These are phyloP conservation scores for Cardiocondyla obscurior DNA, from an alignment of 1,140 invertebrate species.

Conservation along the genomic window DNA sequence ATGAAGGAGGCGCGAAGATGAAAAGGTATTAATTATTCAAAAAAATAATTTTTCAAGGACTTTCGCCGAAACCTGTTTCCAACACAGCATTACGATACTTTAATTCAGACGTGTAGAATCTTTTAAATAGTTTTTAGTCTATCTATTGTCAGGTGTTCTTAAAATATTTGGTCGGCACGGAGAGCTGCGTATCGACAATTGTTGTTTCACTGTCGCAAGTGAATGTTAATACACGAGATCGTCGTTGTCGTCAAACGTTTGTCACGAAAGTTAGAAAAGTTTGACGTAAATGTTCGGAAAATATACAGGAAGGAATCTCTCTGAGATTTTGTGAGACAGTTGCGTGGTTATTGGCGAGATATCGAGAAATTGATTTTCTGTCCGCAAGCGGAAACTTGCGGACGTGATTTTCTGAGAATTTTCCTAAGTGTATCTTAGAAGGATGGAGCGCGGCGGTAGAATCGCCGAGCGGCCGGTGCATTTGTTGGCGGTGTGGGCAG, in stretches of 20 bases:
- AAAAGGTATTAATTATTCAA: slow-evolving; percentile 30
- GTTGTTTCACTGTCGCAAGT: background rate
- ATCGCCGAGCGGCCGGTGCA: slow-evolving; percentile 61
- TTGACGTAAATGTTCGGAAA: background rate
- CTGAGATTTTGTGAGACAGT: background rate
- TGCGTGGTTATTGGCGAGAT: background rate
- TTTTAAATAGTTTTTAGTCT: background rate
- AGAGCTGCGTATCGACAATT: background rate
- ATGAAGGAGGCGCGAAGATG: background rate
- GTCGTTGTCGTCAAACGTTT: background rate
- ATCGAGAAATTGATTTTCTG: background rate
- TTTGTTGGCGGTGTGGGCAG: slow-evolving; percentile 75
- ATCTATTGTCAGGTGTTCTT: background rate
- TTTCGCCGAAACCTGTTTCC: slow-evolving; percentile 24
- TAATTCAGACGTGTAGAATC: background rate
- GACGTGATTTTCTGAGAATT: slow-evolving; percentile 63
- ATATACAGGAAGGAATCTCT: background rate
- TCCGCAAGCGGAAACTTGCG: slow-evolving; percentile 40
- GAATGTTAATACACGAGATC: background rate
- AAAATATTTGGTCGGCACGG: background rate
- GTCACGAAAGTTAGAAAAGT: background rate
- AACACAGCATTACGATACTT: background rate
- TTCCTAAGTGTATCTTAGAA: slow-evolving; percentile 70
- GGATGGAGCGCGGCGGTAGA: slow-evolving; percentile 46
- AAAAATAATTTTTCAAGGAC: slow-evolving; percentile 26